These are phyloP conservation scores for Garrulus glandarius DNA, from an alignment of 2,797 vertebrate genomes.

Conservation along the genomic window DNA sequence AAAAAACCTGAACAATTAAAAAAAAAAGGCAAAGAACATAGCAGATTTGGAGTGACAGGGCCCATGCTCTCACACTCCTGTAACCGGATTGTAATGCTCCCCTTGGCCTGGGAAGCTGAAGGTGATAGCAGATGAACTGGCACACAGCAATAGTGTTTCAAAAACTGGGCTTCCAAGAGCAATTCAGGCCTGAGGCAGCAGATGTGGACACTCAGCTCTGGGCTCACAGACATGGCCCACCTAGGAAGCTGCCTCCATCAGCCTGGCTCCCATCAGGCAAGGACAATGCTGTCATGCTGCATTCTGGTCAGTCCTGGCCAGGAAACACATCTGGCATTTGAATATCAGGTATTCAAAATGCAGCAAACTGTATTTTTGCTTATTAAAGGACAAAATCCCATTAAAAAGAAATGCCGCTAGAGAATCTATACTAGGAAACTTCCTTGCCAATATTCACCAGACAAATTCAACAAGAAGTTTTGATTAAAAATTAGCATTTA, in stretches of 20 bases:
- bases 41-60: not conserved
- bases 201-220: accelerated
- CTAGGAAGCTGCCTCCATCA: not conserved
- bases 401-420: not conserved
- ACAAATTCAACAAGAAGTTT: not conserved
- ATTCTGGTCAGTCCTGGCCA: not conserved
- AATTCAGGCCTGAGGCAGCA: not conserved
- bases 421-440: not conserved
- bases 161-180: not conserved
- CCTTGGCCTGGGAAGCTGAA: not conserved
- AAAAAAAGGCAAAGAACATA: not conserved
- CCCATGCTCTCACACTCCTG: accelerated
- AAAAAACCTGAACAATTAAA: accelerated
- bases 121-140: not conserved
- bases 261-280: not conserved
- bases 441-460: not conserved
- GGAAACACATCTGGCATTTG: not conserved
- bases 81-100: not conserved
- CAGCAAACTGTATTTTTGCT: not conserved
- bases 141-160: not conserved
- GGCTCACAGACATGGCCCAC: not conserved
- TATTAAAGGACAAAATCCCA: not conserved
- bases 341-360: not conserved
- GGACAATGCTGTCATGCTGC: not conserved
- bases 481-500: not conserved